These are phyloP conservation scores for Spilogale gracilis DNA, from an alignment of 2,113 vertebrate species.

Conservation along the genomic window DNA sequence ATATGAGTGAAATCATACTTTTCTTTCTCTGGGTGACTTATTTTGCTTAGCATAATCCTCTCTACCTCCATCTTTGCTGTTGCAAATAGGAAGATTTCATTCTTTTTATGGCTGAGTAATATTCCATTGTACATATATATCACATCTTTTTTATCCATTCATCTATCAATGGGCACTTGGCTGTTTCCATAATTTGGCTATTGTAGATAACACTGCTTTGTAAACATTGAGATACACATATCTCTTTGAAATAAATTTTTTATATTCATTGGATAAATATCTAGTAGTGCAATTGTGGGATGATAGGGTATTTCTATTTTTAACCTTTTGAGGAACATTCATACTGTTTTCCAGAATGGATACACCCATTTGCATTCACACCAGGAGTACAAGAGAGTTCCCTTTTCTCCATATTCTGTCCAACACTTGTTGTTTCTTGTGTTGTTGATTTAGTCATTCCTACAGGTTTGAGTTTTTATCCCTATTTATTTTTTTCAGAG, in stretches of 20 bases:
- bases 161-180: neutral
- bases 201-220: neutral
- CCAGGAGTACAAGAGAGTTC: neutral
- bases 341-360: neutral
- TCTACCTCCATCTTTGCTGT: neutral
- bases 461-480: neutral
- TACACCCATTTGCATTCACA: neutral
- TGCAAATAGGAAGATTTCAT: neutral
- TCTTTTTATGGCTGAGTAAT: neutral
- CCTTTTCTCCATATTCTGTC: neutral
- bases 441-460: neutral
- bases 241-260: neutral
- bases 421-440: neutral
- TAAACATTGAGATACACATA: neutral
- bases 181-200: neutral
- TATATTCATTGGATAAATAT: neutral
- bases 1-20: neutral
- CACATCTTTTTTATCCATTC: neutral
- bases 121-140: neutral
- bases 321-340: neutral
- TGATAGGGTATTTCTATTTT: neutral
- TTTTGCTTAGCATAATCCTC: neutral
- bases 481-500: neutral
- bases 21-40: neutral
- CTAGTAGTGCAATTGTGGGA: neutral